Evolutionary conservation across 1,140 invertebrate species (phyloP).

Genomic region (Drosophila tsacasi): DNA sequence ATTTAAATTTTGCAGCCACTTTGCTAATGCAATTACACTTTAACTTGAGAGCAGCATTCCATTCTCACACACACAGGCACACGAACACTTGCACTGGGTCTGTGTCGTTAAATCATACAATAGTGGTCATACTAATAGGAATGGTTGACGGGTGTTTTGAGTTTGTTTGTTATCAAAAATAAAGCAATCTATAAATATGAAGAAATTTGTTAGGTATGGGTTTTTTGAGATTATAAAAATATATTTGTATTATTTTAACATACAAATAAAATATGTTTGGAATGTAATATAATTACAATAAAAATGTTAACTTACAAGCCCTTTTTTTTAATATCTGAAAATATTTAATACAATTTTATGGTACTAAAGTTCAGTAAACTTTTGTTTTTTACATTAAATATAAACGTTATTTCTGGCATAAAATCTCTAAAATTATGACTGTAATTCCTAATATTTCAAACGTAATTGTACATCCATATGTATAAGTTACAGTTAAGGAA

Average conservation of each 20-base stretch:
- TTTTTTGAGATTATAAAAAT: neutral
- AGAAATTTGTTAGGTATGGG: too few species aligned
- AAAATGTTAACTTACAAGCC: neutral
- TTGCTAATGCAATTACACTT: too few species aligned
- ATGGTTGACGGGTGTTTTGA: neutral
- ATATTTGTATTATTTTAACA: neutral
- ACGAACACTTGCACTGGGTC: constrained; percentile 20
- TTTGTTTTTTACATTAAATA: too few species aligned
- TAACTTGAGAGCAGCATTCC: constrained; percentile 63
- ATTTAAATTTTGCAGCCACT: too few species aligned
- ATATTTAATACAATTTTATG: too few species aligned
- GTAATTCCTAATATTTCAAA: neutral
- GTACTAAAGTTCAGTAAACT: too few species aligned
- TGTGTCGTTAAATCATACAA: constrained; percentile 50
- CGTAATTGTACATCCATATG: constrained; percentile 12
- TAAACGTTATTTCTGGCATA: too few species aligned
- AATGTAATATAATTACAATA: neutral
- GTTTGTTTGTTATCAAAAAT: neutral
- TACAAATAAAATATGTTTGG: too few species aligned
- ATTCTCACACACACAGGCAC: constrained; percentile 42
- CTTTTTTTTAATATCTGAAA: too few species aligned
- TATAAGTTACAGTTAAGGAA: constrained; percentile 13
- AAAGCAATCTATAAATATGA: neutral
- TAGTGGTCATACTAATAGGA: neutral
- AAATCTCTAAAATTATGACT: too few species aligned